Evolutionary conservation across 2,888 invertebrate species (phyloP).

Genomic region (Tetragnatha montana): DNA sequence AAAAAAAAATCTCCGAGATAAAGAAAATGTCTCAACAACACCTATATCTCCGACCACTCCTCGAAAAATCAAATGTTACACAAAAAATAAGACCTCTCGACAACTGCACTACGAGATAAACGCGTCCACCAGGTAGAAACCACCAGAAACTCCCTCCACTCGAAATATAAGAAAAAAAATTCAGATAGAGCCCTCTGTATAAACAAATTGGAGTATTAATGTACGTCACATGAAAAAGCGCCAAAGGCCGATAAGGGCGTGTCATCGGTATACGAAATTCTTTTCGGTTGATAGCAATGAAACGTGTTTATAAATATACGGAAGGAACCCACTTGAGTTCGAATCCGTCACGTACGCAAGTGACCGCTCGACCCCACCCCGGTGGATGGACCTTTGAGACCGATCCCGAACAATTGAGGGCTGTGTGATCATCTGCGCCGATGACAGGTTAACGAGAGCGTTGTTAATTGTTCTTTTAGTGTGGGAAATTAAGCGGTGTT

Average conservation of each 20-base stretch:
- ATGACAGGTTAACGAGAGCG: background rate
- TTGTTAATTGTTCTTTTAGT: background rate
- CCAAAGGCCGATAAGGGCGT: constrained; percentile 47
- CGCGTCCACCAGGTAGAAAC: background rate
- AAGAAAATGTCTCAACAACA: too few species aligned
- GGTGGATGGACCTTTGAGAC: background rate
- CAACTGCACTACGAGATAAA: background rate
- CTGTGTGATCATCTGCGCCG: background rate
- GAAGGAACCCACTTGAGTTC: constrained; percentile 35
- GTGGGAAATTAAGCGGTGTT: too few species aligned
- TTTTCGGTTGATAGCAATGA: constrained; percentile 53
- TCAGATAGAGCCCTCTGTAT: background rate
- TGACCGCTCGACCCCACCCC: constrained; percentile 8
- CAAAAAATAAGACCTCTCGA: too few species aligned
- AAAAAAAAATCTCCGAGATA: too few species aligned
- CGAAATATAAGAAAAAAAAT: background rate
- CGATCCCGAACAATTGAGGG: background rate
- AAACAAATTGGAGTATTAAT: constrained; percentile 55
- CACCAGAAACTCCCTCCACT: background rate
- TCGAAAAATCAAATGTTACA: too few species aligned
- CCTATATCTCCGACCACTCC: too few species aligned
- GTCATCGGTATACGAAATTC: constrained; percentile 61
- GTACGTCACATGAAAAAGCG: constrained; percentile 44
- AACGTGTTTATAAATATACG: constrained; percentile 65
- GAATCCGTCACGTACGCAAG: constrained; percentile 47